phyloP scores from a whole-genome alignment of 2,113 vertebrate genomes.

The Saimiri boliviensis region DNA sequence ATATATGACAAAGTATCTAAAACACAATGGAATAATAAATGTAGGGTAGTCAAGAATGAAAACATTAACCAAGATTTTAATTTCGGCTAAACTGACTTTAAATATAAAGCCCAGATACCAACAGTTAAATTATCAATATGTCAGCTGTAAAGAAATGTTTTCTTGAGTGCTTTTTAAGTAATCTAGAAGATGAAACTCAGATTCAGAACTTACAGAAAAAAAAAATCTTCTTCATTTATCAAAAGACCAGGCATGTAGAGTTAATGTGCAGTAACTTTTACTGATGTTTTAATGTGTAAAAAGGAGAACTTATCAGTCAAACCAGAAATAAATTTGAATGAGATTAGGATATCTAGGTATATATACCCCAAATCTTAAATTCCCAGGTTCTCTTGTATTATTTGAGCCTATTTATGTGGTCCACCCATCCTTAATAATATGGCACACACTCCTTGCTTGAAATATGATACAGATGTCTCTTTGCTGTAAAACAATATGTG shows the following conservation, averaged over 20 bases:
- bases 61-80: neutral
- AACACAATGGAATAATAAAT: neutral
- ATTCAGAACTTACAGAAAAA: neutral
- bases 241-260: neutral
- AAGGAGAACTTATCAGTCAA: neutral
- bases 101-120: neutral
- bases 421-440: neutral
- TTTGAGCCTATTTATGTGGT: neutral
- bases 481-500: neutral
- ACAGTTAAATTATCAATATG: neutral
- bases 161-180: neutral
- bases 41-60: neutral
- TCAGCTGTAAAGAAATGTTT: neutral
- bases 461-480: neutral
- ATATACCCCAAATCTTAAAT: neutral
- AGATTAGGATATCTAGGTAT: neutral
- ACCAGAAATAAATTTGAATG: neutral
- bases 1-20: neutral
- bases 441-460: neutral
- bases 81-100: neutral
- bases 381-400: neutral
- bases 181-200: neutral
- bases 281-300: neutral
- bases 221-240: neutral
- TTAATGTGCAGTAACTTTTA: neutral